A percentile compares a stretch with the other conserved stretches of the same genome.
phyloP scores from a whole-genome alignment of 2,888 invertebrate genomes.

The Dysmachus trigonus region DNA sequence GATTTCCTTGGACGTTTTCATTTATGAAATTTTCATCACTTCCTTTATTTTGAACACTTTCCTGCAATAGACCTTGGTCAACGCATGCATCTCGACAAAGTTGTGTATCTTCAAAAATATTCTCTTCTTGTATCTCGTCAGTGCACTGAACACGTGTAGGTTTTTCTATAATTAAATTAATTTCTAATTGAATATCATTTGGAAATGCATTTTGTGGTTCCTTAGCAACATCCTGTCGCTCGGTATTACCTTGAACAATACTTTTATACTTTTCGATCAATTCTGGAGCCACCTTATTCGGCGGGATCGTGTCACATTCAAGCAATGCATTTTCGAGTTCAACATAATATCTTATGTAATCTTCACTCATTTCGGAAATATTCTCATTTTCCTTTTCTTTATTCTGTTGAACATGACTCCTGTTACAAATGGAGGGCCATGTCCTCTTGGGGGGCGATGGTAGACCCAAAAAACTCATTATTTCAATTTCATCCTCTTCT shows the following conservation, averaged over 20 bases:
- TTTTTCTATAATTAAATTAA: background rate
- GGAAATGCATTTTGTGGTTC: background rate
- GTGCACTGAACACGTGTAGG: background rate
- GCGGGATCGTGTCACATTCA: background rate
- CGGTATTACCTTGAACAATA: background rate
- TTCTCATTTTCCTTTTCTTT: background rate
- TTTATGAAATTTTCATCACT: background rate
- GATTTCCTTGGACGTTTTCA: background rate
- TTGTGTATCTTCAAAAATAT: background rate
- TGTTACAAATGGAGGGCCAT: slow-evolving; percentile 47
- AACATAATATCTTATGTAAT: slow-evolving; percentile 58
- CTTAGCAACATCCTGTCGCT: background rate
- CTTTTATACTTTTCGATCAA: background rate
- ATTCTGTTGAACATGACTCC: background rate
- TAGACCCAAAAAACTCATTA: slow-evolving; percentile 43
- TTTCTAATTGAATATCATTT: background rate
- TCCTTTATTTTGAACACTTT: background rate
- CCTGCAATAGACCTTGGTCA: background rate
- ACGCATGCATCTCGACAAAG: background rate
- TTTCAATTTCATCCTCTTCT: slow-evolving; percentile 53
- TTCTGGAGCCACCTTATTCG: background rate
- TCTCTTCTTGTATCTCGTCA: background rate
- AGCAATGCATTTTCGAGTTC: slow-evolving; percentile 56
- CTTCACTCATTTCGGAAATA: slow-evolving; percentile 48
- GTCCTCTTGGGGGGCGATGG: slow-evolving; percentile 45